Evolutionary conservation across 2,888 invertebrate genomes (phyloP).

Genomic region (Cantharis rustica): DNA sequence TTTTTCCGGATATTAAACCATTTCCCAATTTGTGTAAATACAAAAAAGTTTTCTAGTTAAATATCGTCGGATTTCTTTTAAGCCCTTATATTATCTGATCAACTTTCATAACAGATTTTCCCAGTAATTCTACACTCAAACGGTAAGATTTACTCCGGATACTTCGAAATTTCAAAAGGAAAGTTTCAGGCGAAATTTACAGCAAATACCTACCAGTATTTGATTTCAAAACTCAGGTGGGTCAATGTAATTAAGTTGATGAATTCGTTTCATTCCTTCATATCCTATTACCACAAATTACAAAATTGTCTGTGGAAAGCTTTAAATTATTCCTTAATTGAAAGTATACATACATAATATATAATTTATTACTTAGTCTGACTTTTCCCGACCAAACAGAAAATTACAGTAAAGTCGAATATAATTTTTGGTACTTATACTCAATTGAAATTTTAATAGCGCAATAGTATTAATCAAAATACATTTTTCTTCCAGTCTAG

Average conservation of each 20-base stretch:
- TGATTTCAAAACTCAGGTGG: not conserved
- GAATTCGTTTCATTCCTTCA: not conserved
- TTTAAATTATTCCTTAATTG: not conserved
- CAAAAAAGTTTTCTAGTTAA: too few species aligned
- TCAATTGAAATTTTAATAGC: too few species aligned
- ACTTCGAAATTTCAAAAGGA: not conserved
- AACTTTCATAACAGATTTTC: not conserved
- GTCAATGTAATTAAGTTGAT: not conserved
- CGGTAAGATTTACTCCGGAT: not conserved
- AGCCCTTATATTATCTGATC: not conserved
- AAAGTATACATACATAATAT: not conserved
- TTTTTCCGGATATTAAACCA: too few species aligned
- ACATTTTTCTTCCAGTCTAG: too few species aligned
- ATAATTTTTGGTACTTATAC: too few species aligned
- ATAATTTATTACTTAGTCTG: too few species aligned
- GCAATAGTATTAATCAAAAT: too few species aligned
- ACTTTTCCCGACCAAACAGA: too few species aligned
- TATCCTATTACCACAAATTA: not conserved
- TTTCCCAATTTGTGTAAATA: too few species aligned
- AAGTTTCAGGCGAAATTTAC: not conserved
- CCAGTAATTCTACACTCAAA: not conserved
- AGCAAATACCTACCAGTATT: not conserved
- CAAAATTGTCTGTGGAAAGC: not conserved
- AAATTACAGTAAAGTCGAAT: too few species aligned
- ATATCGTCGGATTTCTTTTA: not conserved